Conservation (phyloP, 2,888 invertebrate species). For the Brachyopa scutellaris region DNA sequence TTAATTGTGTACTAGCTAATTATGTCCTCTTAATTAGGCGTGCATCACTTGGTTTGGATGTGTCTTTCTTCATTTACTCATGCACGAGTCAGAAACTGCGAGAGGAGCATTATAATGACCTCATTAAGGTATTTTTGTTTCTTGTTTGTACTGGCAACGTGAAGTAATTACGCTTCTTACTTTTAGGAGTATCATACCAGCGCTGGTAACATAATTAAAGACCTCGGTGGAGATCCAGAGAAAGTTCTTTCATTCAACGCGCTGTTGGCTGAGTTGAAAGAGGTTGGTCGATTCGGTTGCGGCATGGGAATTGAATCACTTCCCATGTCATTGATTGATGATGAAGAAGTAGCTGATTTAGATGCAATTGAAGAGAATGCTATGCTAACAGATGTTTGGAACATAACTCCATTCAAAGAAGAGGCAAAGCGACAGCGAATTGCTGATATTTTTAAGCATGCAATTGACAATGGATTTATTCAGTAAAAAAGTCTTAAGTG, state of each 20-base stretch:
- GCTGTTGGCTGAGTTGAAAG: slow-evolving; percentile 81
- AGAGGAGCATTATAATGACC: slow-evolving; percentile 83
- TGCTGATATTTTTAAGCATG: slow-evolving; percentile 86
- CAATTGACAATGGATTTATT: slow-evolving; percentile 85
- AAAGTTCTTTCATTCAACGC: slow-evolving; percentile 81
- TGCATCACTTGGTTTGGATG: slow-evolving; percentile 77
- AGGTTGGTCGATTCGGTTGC: slow-evolving; percentile 82
- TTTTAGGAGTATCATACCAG: slow-evolving; percentile 84
- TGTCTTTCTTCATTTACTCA: slow-evolving; percentile 84
- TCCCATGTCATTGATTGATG: slow-evolving; percentile 83
- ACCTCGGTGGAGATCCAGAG: slow-evolving; percentile 85
- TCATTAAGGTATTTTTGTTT: slow-evolving; percentile 76
- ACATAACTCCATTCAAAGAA: slow-evolving; percentile 84
- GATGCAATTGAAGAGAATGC: slow-evolving; percentile 79
- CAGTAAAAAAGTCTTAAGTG: too few relatives aligned
- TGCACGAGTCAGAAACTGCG: slow-evolving; percentile 85
- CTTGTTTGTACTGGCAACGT: too few relatives aligned
- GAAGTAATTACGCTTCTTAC: background rate
- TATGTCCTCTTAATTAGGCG: slow-evolving; percentile 60
- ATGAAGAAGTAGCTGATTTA: slow-evolving; percentile 83
- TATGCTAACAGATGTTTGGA: slow-evolving; percentile 85
- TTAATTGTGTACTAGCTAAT: background rate
- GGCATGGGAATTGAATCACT: slow-evolving; percentile 84
- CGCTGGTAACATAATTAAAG: slow-evolving; percentile 83
- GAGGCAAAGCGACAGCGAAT: slow-evolving; percentile 84